Base-by-base conservation (phyloP, 2,888 invertebrate genomes). In the Lucinisca nassula region DNA sequence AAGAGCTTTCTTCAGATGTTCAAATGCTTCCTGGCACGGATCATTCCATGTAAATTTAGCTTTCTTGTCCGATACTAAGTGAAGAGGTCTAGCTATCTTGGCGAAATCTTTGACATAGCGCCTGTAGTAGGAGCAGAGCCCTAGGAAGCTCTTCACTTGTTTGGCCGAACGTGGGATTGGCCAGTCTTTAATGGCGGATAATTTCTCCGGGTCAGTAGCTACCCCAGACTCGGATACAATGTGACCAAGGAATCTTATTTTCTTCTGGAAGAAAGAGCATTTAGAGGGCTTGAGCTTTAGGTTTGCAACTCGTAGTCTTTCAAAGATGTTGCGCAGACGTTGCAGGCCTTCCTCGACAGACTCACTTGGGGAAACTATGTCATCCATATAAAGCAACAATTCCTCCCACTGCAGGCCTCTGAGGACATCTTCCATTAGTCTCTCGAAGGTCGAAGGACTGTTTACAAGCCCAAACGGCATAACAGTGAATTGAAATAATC, bases 381-480 rank as follows among this genome's bases (percentile, higher is more conserved):
- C 92, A 70, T 92, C 92, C 38, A 92, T 49, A 70, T 87, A 91
- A 1, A 74, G 37, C 14, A 91, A 67, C 40, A 80, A 85, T 45
- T 58, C 85, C n/a, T 76, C 55, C 70, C 80, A 87, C 10, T 87
- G 74, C 27, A 91, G 58, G 4, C 76, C 84, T 79, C 83, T n/a
- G 12, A 92, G 45, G n/a, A 90, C 73, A 37, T 80, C 32, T 24
- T 90, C 86, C 91, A 92, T 92, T 1, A 92, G 49, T 58, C 92
- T 38, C 70, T 92, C 82, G 61, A 92, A 93, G 21, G 92, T 92
- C 17, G 87, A 82, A 32, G 92, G 92, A 24, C 89, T 87, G 24
- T 76, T 82, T 0, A 58, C 75, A 2, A 80, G 70, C 3, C 80
- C 95, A 89, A 95, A 95, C 0, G 92, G 93, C 89, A 94, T 91